A percentile compares a stretch with the other conserved stretches of the same genome.
Conservation (phyloP, 2,888 invertebrate species). For the Drosophila mimica region DNA sequence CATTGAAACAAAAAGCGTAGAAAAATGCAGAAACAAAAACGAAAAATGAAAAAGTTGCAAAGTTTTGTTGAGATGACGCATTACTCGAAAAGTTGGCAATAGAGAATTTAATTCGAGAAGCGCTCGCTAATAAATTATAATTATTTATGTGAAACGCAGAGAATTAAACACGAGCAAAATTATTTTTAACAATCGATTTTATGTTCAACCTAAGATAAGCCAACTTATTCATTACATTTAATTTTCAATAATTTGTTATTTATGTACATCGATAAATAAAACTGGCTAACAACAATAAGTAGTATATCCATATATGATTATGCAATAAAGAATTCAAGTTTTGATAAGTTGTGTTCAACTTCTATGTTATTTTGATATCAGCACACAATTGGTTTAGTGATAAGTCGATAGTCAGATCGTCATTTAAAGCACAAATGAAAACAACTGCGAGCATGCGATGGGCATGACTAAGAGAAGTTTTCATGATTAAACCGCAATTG, state of each 20-base stretch:
- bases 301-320: neutral
- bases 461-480: constrained; percentile 45
- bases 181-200: neutral
- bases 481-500: constrained; percentile 38
- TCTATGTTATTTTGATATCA: neutral
- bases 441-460: constrained; percentile 21
- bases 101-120: constrained; percentile 11
- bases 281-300: neutral
- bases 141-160: neutral
- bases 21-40: constrained; percentile 30
- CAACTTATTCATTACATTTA: neutral
- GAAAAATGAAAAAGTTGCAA: constrained; percentile 20
- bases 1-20: constrained; percentile 50
- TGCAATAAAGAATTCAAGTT: neutral
- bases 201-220: neutral
- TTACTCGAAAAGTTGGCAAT: neutral
- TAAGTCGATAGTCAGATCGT: neutral
- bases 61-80: constrained; percentile 39
- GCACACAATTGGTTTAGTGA: constrained; percentile 1
- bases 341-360: neutral
- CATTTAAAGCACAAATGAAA: neutral
- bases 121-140: constrained; percentile 11
- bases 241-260: constrained; percentile 3
- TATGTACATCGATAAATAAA: neutral
- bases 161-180: neutral